Percentiles rank a stretch among this genome's conserved stretches.
Conservation (phyloP, 1,140 invertebrate genomes). For the Drosophila serrata region DNA sequence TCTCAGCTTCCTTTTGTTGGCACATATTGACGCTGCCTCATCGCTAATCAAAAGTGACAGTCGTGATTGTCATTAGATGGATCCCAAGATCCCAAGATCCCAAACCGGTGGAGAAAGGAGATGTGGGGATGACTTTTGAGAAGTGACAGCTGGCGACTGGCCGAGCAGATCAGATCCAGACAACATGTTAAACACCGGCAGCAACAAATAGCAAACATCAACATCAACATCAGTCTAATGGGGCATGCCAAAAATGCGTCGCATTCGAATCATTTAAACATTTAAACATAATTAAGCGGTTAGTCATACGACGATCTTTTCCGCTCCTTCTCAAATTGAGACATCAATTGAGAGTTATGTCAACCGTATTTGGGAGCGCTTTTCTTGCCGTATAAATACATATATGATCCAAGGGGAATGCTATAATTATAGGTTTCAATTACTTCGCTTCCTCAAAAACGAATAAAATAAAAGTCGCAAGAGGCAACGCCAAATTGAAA, state of each 20-base stretch:
- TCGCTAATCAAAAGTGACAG: conserved; percentile 71
- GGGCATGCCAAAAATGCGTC: conserved; percentile 70
- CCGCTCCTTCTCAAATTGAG: conserved; percentile 57
- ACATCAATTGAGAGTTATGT: conserved; percentile 69
- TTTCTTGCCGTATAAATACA: conserved; percentile 34
- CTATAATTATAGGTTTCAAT: conserved; percentile 74
- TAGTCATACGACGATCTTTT: conserved; percentile 39
- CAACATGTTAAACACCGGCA: conserved; percentile 42
- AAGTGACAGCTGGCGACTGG: conserved; percentile 6
- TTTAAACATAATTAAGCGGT: conserved; percentile 71
- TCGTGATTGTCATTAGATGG: conserved; percentile 27
- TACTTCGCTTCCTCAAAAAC: conserved; percentile 66
- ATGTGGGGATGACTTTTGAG: not conserved
- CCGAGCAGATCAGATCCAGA: conserved; percentile 9
- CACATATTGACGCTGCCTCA: conserved; percentile 29
- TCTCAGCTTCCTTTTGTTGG: conserved; percentile 30
- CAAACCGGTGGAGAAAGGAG: conserved; percentile 11
- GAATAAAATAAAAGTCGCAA: conserved; percentile 21
- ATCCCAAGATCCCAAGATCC: conserved; percentile 11
- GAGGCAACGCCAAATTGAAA: conserved; percentile 36
- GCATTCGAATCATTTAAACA: conserved; percentile 67
- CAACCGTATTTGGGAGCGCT: conserved; percentile 28
- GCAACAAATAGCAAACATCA: conserved; percentile 32
- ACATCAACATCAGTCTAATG: conserved; percentile 29
- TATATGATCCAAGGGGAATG: conserved; percentile 27